Percentiles rank a stretch among this genome's conserved stretches.
Evolutionary conservation across 2,113 vertebrate genomes (phyloP).

Genomic region (Prolemur simus): DNA sequence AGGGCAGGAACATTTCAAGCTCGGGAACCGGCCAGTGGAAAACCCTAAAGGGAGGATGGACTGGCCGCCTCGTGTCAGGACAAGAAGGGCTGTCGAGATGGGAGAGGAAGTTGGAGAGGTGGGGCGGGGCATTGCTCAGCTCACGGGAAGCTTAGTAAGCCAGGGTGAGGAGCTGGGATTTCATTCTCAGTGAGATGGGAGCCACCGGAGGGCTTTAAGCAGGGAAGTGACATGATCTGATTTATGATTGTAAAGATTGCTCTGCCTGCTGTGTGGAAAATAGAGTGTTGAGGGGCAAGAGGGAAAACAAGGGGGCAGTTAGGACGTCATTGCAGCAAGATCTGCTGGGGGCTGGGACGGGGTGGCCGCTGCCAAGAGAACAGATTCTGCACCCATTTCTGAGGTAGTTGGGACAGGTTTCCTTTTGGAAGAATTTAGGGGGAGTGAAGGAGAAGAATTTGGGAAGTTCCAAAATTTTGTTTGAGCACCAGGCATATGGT

Average conservation of each 20-base stretch:
- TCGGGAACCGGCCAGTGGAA: not conserved
- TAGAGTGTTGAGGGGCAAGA: not conserved
- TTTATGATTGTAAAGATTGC: not conserved
- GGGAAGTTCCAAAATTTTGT: not conserved
- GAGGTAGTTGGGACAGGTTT: not conserved
- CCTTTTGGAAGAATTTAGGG: not conserved
- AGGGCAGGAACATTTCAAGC: slow-evolving; percentile 14
- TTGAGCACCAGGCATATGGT: not conserved
- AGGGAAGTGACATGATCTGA: slow-evolving; percentile 33
- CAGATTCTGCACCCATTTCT: not conserved
- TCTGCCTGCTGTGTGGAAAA: slow-evolving; percentile 47
- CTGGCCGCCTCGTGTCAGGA: not conserved
- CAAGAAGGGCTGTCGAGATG: not conserved
- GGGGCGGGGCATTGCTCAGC: no score
- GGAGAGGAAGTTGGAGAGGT: not conserved
- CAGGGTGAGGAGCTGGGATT: not conserved
- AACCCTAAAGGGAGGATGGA: not conserved
- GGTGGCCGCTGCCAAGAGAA: not conserved
- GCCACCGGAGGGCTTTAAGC: slow-evolving; percentile 48
- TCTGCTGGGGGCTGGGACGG: not conserved
- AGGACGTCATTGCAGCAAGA: not conserved
- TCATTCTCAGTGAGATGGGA: not conserved
- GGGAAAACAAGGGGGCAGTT: not conserved
- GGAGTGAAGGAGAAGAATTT: not conserved
- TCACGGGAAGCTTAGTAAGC: not conserved